Evolutionary conservation across 2,797 vertebrate genomes (phyloP), one percentile per base, ranked within the genome.

Genomic region (Sebastes nivosus): DNA sequence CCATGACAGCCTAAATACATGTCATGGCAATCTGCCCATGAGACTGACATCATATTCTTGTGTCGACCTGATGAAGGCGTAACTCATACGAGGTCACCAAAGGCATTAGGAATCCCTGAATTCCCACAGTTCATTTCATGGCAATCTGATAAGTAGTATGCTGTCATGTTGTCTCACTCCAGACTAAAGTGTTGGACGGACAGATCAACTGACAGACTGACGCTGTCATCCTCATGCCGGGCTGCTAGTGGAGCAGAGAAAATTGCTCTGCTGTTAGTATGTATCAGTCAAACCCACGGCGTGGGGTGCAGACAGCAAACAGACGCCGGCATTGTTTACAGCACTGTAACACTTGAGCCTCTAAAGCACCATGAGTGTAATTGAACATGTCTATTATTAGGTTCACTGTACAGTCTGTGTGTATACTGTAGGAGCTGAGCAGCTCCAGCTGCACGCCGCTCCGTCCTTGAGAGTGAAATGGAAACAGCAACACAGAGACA

Each of bases 301-400:
- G 24, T 6, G 7, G 34, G 42, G 63, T 52, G 64, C 25, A 67
- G 81, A 85, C 88, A 82, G 84, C 83, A 70, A 81, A 77, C 75
- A 84, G 55, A 86, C 75, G 14, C 77, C 80, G 61, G 82, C 68
- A 22, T 80, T 86, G 84, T 91, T 88, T 87, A 87, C 83, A 84
- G 67, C 74, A 22, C 63, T 52, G 77, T 36, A 75, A 79, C 80
- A 77, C 79, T 87, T 12, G 58, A 83, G 81, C 77, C 71, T 55
- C 69, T 83, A 72, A 77, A 88, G 80, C 72, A 66, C 69, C 78
- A 69, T n/a, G 66, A 84, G 64, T 75, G 69, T 80, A 89, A 83
- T 55, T 84, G 82, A 88, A 90, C 82, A 83, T 70, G 87, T 88
- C 81, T 89, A 83, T 92, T 91, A 87, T 89, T 84, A 82, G 85